A percentile compares a stretch with the other conserved stretches of the same genome.
Conservation (phyloP, 1,140 invertebrate genomes). For the Bombus superbus region DNA sequence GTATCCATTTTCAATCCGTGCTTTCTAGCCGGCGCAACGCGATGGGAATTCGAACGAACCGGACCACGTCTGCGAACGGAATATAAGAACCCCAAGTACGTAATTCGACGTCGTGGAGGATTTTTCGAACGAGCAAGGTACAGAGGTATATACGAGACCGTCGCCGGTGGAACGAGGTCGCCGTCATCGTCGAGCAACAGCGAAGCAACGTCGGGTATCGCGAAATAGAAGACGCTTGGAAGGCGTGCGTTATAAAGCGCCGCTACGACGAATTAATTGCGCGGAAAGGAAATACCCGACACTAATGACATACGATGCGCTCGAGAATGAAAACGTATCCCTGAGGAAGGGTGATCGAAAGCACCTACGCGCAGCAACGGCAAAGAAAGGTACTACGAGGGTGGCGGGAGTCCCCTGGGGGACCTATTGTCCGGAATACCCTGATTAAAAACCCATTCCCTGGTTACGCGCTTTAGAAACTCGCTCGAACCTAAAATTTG, state of each 20-base stretch:
- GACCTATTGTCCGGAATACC: constrained; percentile 79
- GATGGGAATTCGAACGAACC: not conserved
- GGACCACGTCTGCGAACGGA: not conserved
- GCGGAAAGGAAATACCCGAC: constrained; percentile 59
- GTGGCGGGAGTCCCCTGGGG: constrained; percentile 77
- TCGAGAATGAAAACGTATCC: constrained; percentile 54
- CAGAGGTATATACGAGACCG: too few species aligned
- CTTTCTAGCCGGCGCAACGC: not conserved
- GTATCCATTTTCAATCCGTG: not conserved
- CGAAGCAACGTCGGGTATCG: not conserved
- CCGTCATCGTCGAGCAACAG: too few species aligned
- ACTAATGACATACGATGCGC: constrained; percentile 47
- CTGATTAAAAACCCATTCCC: constrained; percentile 82
- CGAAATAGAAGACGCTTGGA: not conserved
- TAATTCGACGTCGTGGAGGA: too few species aligned
- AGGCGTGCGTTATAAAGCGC: not conserved
- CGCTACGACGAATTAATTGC: constrained; percentile 45
- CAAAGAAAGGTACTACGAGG: constrained; percentile 77
- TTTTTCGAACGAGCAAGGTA: too few species aligned
- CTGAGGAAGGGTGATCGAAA: constrained; percentile 64
- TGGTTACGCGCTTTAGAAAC: constrained; percentile 69
- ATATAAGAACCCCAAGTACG: not conserved
- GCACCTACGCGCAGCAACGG: constrained; percentile 72
- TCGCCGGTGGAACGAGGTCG: too few species aligned
- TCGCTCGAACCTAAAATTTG: constrained; percentile 65